Evolutionary conservation across 2,113 vertebrate species (phyloP), one percentile per base, ranked within the genome.

Genomic region (Pteronura brasiliensis): DNA sequence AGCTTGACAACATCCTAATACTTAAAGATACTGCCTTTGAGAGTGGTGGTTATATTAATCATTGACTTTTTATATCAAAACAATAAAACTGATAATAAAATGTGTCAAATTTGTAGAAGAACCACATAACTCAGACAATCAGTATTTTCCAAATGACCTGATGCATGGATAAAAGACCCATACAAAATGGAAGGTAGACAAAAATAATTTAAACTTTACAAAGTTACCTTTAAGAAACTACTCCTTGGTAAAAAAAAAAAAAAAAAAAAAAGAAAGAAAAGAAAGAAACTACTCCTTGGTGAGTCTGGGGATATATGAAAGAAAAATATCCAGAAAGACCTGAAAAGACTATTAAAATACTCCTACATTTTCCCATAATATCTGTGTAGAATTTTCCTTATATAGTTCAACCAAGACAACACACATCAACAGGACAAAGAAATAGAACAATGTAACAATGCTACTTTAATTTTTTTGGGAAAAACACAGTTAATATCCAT

Each of bases 71-170:
- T 39, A 52, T 72, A 57, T 90, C 72, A 72, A 93, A 87, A 61
- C n/a, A 57, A 65, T 80, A 93, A 44, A 89, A 55, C 31, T 47
- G 15, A 59, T 59, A 83, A 94, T 36, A 76, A 81, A 81, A 72
- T 81, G 15, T 72, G 27, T 93, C 81, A 63, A 80, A 36, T 49
- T 67, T 57, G 81, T 63, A 44, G 61, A 69, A 85, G 34, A 72
- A 77, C n/a, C 47, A 55, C 0, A 20, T 67, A 95, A 72, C 31
- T 90, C n/a, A 21, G 21, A 15, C 39, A 90, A 80, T 31, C 36
- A 72, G 3, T 63, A 72, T 76, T 96, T 96, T 95, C 87, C 89
- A 88, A 65, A 72, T 55, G 42, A 79, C 47, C n/a, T n/a, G 65
- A 79, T 18, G 20, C 20, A 44, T 23, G 25, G 18, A 14, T 57